Conservation (phyloP, 1,140 invertebrate genomes). For the Meteorus sp. region DNA sequence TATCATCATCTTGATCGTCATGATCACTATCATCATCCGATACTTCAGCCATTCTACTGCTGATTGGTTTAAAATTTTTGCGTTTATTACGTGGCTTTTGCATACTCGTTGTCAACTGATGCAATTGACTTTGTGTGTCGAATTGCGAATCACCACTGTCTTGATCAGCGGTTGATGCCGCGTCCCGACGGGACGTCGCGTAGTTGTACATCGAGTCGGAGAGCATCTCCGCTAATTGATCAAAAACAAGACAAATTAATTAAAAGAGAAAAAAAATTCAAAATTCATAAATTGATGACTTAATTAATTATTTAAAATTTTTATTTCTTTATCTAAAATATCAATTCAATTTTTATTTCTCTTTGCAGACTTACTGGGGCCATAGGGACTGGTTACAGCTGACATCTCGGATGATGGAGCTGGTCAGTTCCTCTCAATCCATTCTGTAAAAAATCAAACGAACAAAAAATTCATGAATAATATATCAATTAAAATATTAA, state of each 20-base stretch:
- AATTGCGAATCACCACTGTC: constrained; percentile 53
- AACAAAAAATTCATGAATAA: constrained; percentile 1
- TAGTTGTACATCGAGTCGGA: constrained; percentile 59
- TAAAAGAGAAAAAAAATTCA: not conserved
- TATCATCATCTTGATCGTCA: constrained; percentile 47
- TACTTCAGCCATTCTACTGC: constrained; percentile 60
- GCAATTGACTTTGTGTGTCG: constrained; percentile 48
- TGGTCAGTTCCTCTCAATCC: not conserved
- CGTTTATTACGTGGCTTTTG: constrained; percentile 61
- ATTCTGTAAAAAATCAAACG: constrained; percentile 23
- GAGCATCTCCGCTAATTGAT: constrained; percentile 56
- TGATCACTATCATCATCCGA: constrained; percentile 53
- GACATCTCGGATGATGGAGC: constrained; percentile 50
- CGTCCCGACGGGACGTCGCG: constrained; percentile 52
- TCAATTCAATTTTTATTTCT: not conserved
- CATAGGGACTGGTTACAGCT: constrained; percentile 59
- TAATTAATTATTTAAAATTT: not conserved
- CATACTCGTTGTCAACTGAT: constrained; percentile 52
- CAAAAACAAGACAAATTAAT: constrained; percentile 22
- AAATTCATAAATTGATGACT: not conserved
- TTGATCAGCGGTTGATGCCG: constrained; percentile 47
- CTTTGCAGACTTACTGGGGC: constrained; percentile 51
- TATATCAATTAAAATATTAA: constrained; percentile 30
- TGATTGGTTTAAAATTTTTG: constrained; percentile 64
- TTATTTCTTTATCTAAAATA: not conserved